Percentiles rank a stretch among this genome's conserved stretches.
Conservation (phyloP, 2,113 vertebrate species). For the Phoenicopterus ruber region DNA sequence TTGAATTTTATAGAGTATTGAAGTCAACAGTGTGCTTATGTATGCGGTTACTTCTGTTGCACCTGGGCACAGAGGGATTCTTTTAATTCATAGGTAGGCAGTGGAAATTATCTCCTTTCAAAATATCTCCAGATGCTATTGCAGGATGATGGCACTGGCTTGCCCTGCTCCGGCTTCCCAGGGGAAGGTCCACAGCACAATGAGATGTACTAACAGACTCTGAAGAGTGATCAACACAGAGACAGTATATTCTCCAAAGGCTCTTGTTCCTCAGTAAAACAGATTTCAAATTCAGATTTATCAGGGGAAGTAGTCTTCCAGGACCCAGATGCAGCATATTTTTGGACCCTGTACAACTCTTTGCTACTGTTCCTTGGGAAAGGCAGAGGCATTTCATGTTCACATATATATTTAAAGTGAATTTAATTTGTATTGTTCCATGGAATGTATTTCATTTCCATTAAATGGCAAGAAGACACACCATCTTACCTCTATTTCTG, state of each 20-base stretch:
- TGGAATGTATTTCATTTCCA: neutral
- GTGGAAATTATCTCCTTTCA: neutral
- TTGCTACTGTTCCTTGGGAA: neutral
- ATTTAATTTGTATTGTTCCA: neutral
- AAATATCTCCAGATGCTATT: neutral
- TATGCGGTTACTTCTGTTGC: accelerated
- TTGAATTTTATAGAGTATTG: neutral
- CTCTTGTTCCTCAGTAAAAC: neutral
- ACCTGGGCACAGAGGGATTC: neutral
- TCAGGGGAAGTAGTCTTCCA: neutral
- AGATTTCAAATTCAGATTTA: neutral
- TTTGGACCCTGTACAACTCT: neutral
- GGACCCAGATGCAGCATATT: neutral
- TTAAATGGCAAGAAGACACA: neutral
- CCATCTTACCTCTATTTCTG: neutral
- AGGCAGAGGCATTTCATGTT: neutral
- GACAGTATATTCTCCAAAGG: neutral
- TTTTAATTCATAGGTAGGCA: neutral
- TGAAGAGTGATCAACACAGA: neutral
- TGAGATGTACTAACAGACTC: neutral
- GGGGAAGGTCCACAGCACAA: neutral
- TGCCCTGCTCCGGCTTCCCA: neutral
- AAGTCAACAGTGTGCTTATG: neutral
- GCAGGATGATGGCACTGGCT: neutral
- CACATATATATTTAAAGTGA: neutral